phyloP scores from a whole-genome alignment of 2,888 invertebrate genomes.

The Phyto melanocephala region DNA sequence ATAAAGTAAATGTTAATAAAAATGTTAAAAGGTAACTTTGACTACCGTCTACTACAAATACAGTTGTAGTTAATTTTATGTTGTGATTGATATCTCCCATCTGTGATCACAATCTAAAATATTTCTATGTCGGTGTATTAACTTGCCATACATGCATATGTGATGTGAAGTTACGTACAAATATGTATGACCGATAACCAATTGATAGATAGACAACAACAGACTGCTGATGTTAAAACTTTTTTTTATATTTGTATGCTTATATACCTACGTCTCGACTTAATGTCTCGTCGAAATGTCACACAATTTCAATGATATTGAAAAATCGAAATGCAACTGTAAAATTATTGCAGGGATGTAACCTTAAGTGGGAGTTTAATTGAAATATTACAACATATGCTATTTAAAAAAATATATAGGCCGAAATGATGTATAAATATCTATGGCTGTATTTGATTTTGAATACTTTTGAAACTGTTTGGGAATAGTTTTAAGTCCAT shows the following conservation, averaged over 20 bases:
- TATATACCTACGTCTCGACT: constrained; percentile 45
- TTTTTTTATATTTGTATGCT: constrained; percentile 7
- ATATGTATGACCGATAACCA: constrained; percentile 31
- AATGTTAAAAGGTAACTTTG: too few relatives aligned
- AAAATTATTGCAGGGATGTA: constrained; percentile 6
- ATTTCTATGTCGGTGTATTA: neutral
- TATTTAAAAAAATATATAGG: too few relatives aligned
- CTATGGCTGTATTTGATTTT: too few relatives aligned
- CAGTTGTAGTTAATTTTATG: too few relatives aligned
- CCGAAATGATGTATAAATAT: too few relatives aligned
- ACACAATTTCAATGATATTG: constrained; percentile 26
- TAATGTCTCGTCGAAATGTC: constrained; percentile 60
- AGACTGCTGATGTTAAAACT: constrained; percentile 39
- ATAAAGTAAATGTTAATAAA: too few relatives aligned
- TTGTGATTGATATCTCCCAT: too few relatives aligned
- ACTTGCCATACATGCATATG: neutral
- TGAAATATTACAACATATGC: too few relatives aligned
- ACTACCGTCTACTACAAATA: too few relatives aligned
- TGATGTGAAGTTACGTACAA: constrained; percentile 20
- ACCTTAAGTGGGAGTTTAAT: neutral
- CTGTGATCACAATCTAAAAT: too few relatives aligned
- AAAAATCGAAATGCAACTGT: constrained; percentile 35
- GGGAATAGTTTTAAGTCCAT: too few relatives aligned
- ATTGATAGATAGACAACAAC: constrained; percentile 57
- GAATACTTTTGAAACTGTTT: too few relatives aligned